A percentile compares a stretch with the other conserved stretches of the same genome.
Conservation (phyloP, 2,888 invertebrate species). For the Spodoptera exigua region DNA sequence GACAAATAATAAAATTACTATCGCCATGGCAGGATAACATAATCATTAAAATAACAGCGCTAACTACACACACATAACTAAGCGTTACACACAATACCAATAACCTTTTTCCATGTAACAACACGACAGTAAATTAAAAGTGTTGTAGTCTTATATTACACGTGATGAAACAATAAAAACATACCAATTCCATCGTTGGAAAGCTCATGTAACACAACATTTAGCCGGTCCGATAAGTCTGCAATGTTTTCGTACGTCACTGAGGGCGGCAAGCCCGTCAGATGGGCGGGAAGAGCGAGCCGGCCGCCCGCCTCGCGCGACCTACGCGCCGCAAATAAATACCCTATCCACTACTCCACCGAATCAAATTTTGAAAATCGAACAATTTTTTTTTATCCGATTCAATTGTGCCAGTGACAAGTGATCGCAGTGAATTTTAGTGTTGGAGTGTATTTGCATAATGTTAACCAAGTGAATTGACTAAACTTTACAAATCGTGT, state of each 20-base stretch:
- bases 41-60: background rate
- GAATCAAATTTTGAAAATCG: conserved; percentile 52
- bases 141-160: conserved; percentile 2
- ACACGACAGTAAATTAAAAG: too few species aligned
- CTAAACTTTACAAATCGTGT: conserved; percentile 30
- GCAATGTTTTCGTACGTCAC: conserved; percentile 54
- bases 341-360: conserved; percentile 33
- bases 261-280: conserved; percentile 74
- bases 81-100: conserved; percentile 1
- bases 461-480: conserved; percentile 23
- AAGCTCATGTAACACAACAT: conserved; percentile 39
- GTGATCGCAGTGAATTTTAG: conserved; percentile 34
- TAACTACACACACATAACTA: background rate
- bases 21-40: background rate
- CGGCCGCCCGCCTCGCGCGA: conserved; percentile 73
- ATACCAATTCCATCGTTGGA: conserved; percentile 34
- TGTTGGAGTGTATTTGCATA: conserved; percentile 19
- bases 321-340: conserved; percentile 45
- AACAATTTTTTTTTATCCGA: conserved; percentile 26
- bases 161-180: conserved; percentile 23
- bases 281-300: conserved; percentile 74
- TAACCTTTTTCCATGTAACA: too few species aligned
- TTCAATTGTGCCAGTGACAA: conserved; percentile 40
- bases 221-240: conserved; percentile 45
- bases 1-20: too few species aligned